phyloP scores from a whole-genome alignment of 2,113 vertebrate species.

The Dipodomys ordii region DNA sequence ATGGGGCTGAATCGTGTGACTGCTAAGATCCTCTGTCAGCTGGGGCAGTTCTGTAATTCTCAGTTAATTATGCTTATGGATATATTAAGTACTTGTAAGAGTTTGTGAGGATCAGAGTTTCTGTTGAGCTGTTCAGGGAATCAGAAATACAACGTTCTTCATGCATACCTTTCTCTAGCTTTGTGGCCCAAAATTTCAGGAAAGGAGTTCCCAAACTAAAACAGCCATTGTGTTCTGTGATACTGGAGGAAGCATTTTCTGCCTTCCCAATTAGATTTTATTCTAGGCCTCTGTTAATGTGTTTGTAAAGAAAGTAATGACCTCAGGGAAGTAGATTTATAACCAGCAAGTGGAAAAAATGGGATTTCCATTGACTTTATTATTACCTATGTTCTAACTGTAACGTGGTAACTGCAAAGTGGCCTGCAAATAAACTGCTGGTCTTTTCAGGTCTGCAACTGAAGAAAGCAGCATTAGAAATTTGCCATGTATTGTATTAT shows the following conservation, averaged over 20 bases:
- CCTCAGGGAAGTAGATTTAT: constrained; percentile 46
- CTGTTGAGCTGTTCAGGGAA: neutral
- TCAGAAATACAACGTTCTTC: constrained; percentile 30
- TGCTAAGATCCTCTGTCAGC: neutral
- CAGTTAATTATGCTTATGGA: neutral
- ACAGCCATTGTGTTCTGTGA: neutral
- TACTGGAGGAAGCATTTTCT: neutral
- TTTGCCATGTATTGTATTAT: neutral
- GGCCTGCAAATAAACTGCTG: neutral
- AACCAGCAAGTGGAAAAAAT: constrained; percentile 13
- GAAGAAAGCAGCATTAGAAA: constrained; percentile 23
- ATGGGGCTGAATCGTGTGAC: neutral
- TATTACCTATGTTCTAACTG: neutral
- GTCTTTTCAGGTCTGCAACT: constrained; percentile 6
- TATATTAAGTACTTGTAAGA: neutral
- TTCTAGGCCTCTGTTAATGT: neutral
- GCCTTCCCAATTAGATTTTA: neutral
- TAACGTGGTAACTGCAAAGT: neutral
- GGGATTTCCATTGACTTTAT: constrained; percentile 1
- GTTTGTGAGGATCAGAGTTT: neutral
- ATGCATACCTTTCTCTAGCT: neutral
- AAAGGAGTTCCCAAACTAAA: constrained; percentile 35
- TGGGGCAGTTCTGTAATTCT: neutral
- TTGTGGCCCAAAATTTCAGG: constrained; percentile 36
- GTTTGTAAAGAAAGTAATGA: constrained; percentile 18